phyloP scores from a whole-genome alignment of 2,888 invertebrate genomes.

The Hybos culiciformis region DNA sequence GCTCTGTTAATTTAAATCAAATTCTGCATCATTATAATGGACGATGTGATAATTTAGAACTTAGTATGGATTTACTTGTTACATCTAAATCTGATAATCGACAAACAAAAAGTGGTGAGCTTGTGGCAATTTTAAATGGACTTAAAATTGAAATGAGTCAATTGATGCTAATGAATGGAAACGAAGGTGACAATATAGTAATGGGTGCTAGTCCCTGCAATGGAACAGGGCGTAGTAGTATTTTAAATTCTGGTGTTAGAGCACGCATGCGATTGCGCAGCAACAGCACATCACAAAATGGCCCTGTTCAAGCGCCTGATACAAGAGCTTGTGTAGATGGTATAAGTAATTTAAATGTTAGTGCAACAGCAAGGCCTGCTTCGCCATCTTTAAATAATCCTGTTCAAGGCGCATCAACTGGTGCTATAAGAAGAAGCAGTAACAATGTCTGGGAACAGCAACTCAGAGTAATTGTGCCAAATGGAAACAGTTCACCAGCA shows the following conservation, averaged over 20 bases:
- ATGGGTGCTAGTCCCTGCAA: constrained; percentile 15
- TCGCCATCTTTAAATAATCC: constrained; percentile 13
- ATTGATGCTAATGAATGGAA: constrained; percentile 25
- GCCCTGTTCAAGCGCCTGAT: constrained; percentile 12
- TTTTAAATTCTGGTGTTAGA: constrained; percentile 57
- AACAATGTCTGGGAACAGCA: constrained; percentile 30
- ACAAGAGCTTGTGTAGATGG: constrained; percentile 14
- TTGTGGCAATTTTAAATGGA: constrained; percentile 70
- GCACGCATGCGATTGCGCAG: constrained; percentile 51
- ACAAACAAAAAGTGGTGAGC: constrained; percentile 59
- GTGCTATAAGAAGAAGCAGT: constrained; percentile 20
- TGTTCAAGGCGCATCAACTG: constrained; percentile 17
- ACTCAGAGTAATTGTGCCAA: constrained; percentile 19
- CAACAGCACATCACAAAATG: constrained; percentile 17
- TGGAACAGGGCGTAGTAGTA: constrained; percentile 41
- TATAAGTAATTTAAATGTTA: constrained; percentile 13
- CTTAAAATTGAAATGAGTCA: constrained; percentile 59
- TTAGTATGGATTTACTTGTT: constrained; percentile 59
- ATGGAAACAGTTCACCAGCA: constrained; percentile 22
- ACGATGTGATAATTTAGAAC: constrained; percentile 67
- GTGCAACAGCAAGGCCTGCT: constrained; percentile 11
- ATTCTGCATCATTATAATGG: constrained; percentile 72
- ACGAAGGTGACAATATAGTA: constrained; percentile 17
- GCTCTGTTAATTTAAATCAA: constrained; percentile 61
- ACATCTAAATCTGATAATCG: constrained; percentile 39